phyloP scores from a whole-genome alignment of 2,797 vertebrate species.

The Lacerta viridis region DNA sequence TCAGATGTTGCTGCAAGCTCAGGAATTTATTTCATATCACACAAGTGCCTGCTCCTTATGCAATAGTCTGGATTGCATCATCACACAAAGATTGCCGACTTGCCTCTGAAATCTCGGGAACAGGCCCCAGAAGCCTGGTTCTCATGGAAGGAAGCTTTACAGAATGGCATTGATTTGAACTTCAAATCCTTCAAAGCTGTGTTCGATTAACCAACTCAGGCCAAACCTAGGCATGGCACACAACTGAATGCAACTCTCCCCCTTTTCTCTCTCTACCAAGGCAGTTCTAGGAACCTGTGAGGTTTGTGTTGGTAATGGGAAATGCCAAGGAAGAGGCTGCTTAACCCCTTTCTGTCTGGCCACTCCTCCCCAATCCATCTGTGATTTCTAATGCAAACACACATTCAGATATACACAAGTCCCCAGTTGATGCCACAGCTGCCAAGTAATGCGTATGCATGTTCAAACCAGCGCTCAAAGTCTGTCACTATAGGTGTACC shows the following conservation, averaged over 20 bases:
- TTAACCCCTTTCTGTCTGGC: background rate
- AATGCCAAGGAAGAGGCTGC: background rate
- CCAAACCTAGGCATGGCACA: background rate
- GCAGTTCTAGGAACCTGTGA: background rate
- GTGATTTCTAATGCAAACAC: background rate
- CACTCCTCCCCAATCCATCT: background rate
- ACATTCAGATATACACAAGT: background rate
- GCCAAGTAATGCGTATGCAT: background rate
- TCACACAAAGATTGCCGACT: conserved; percentile 23
- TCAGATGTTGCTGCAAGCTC: background rate
- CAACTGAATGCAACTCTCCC: background rate
- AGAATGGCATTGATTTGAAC: background rate
- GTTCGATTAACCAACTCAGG: background rate
- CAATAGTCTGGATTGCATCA: background rate
- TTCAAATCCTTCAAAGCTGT: background rate
- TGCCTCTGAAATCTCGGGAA: conserved; percentile 17
- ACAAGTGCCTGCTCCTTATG: background rate
- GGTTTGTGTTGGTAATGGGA: background rate
- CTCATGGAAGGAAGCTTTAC: background rate
- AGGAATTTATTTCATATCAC: background rate
- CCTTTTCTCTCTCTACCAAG: background rate
- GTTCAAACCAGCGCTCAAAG: background rate
- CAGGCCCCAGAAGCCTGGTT: background rate
- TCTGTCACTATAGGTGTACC: too few species aligned
- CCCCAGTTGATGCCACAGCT: background rate